Base-by-base conservation (phyloP, 2,113 vertebrate species). In the Phainopepla nitens region DNA sequence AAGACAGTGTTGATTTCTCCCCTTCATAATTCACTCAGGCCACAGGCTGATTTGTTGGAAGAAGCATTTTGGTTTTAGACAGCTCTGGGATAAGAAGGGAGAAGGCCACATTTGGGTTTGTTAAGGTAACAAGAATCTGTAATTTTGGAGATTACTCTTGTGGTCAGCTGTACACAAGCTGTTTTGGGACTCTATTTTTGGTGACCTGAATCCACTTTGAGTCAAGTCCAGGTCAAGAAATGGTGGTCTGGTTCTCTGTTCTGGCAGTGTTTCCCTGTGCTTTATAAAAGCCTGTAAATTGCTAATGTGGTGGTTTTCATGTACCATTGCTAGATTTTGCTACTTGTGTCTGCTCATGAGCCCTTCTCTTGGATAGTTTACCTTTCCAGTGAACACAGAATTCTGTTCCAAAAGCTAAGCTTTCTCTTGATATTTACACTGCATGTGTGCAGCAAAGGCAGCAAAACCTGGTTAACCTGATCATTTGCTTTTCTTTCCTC, bases 1-100 rank as follows among this genome's bases (percentile, higher is more conserved):
- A 90, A 86, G 42, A 93, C 44, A 69, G 35, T 8, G 36, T 68
- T 94, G 84, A 96, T 93, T 96, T 94, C 64, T 92, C 12, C 47
- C 39, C 25, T 28, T 96, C 51, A 11, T 89, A 90, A 89, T 71
- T 95, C 51, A 86, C 47, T 84, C 44, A 60, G 60, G 9, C 35
- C 50, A 33, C 31, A 78, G 44, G 31, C 36, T 84, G 72, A 57
- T 83, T 87, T 83, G n/a, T 64, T 90, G 60, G 69, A 86, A 81
- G 35, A 36, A 51, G 18, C 0, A 0, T 45, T 92, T 81, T 73
- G 15, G 5, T 66, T 95, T 92, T 31, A 36, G 44, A 50, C 42
- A n/a, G 22, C 24, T 61, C 58, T 80, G 47, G 29, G 35, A 28
- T 8, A 20, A 47, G 54, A 76, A 22, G 5, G 3, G 7, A 4